Base-by-base conservation (phyloP, 2,888 invertebrate genomes). In the Patella depressa region DNA sequence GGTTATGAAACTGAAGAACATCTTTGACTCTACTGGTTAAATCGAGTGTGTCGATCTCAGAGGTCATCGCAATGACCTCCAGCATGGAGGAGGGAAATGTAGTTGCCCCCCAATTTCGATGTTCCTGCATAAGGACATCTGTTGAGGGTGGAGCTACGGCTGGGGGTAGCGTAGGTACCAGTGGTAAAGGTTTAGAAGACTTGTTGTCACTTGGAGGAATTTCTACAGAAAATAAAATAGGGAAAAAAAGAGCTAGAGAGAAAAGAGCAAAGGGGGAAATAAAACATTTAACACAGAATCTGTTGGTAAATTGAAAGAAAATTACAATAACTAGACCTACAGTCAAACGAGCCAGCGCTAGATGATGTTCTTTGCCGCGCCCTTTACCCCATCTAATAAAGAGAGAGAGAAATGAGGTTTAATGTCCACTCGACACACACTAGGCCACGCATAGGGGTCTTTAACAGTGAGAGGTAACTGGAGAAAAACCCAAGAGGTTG, bases 11-110 rank as follows among this genome's bases (percentile, higher is more conserved):
- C 75, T 98, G 93, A 14, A 99, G 93, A 0, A 98, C 97, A 92
- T 98, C 98, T 91, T 98, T 99, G 90, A 98, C 98, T 92, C 97
- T 97, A 12, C 97, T 97, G 2, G 98, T 98, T 87, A 98, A 97
- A 29, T 96, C 95, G 90, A 98, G 97, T 2, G 99, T 99, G 92
- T 99, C 98, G 82, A 99, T 94, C 91, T 98, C 98, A 88, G 97
- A 97, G 14, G 98, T 98, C 71, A 98, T 93, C 5, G 98, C 98
- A 1, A 98, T 98, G 96, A 98, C 97, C 92, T 98, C 98, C 92
- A 98, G 97, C 19, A 98, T 98, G 87, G 97, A 97, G n/a, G 97
- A 97, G 65, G 97, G 96, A 92, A 89, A 88, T 76, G 87, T 84
- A 77, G 88, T 88, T 96, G 89, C 96, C 95, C 84, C 93, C 96